Base-by-base conservation (phyloP, 92 coral and sea anemone genomes). In the Montipora capitata region DNA sequence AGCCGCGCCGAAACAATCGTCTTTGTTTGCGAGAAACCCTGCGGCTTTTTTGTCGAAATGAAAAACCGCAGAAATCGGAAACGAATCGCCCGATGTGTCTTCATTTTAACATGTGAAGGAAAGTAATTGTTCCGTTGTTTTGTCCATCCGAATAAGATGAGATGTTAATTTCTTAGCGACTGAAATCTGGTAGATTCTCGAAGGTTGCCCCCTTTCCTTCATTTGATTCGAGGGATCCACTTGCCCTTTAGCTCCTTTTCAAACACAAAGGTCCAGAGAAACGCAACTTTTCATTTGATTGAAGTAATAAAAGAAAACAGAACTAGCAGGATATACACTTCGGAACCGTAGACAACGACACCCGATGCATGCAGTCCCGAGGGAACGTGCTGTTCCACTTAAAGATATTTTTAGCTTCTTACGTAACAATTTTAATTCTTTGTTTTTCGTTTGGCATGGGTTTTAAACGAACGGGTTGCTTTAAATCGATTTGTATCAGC, bases 391-490 rank as follows among this genome's bases (percentile, higher is more conserved):
- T 27, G 35, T 27, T 27, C 35, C 52, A 48, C 7, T 6, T 35
- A 10, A 4, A 10, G 76, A 10, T 80, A 80, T 80, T 67, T 80
- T 67, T 80, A 72, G 85, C 85, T 4, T 27, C 54, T 80, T 73
- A 80, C 85, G 85, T 80, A 71, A 51, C 4, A 40, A 43, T 16
- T 61, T 10, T 16, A 5, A 66, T 79, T 79, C 13, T 79, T 79
- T 78, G 82, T 78, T 62, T 80, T 6, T 12, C 43, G 40, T 80
- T 8, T 15, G 70, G 42, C 17, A 48, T 6, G 11, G 4, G 18
- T 42, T 40, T 40, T 40, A n/a, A 41, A 16, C 7, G 7, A 16
- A 58, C 12, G 42, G 1, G 66, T 9, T 15, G 1, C 40, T 42
- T 41, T 20, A 63, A 42, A 78, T 16, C 16, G 58, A 39, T 2